Percentiles rank a stretch among this genome's conserved stretches.
Conservation (phyloP, 1,140 invertebrate genomes). For the Spodoptera litura region DNA sequence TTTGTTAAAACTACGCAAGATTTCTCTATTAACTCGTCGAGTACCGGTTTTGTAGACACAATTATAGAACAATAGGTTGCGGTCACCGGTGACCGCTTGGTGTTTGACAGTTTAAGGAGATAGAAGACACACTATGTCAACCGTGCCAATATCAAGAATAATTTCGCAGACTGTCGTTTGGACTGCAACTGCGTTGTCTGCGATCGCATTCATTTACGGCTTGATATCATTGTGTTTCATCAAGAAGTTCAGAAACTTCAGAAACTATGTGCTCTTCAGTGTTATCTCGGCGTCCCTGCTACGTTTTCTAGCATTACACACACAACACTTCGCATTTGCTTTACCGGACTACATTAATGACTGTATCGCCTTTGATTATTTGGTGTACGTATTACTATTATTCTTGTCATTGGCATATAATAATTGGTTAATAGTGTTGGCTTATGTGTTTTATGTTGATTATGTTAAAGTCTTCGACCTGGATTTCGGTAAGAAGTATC, state of each 20-base stretch:
- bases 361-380: no score
- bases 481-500: not conserved
- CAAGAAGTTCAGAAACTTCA: slow-evolving; percentile 8
- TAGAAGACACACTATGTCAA: no score
- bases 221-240: not conserved
- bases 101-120: no score
- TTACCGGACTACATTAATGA: no score
- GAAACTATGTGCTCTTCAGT: slow-evolving; percentile 11
- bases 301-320: not conserved
- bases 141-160: no score
- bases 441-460: slow-evolving; percentile 7
- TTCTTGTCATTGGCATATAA: not conserved
- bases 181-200: not conserved
- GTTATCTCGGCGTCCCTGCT: not conserved
- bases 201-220: not conserved
- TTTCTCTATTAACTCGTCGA: no score
- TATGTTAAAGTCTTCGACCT: not conserved
- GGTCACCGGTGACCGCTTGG: no score
- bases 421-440: not conserved
- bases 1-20: no score
- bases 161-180: not conserved
- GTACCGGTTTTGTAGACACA: no score
- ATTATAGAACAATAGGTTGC: no score
- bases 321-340: no score
- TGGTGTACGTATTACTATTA: no score